phyloP scores from a whole-genome alignment of 2,797 vertebrate genomes.

The Melanogrammus aeglefinus region DNA sequence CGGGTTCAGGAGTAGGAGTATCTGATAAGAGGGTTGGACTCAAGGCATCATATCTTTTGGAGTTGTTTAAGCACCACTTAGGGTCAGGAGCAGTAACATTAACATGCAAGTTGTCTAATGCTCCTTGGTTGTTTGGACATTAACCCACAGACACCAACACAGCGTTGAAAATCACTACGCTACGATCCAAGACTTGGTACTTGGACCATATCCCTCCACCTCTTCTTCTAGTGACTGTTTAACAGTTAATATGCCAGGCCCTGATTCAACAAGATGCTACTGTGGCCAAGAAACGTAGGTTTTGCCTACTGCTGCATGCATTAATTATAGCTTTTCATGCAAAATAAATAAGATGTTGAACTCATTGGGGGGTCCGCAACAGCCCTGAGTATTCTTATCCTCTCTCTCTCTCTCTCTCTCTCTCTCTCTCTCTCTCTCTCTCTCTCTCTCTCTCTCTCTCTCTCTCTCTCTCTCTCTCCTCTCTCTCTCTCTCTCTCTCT shows the following conservation, averaged over 20 bases:
- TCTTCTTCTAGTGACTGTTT: slow-evolving; percentile 45
- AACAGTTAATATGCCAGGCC: slow-evolving; percentile 38
- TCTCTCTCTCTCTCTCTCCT: not conserved
- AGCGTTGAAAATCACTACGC: slow-evolving; percentile 43
- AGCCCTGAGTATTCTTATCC: slow-evolving; percentile 27
- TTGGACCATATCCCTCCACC: slow-evolving; percentile 33
- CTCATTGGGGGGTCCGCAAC: slow-evolving; percentile 46
- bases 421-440: slow-evolving; percentile 9
- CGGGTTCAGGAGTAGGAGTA: too few relatives aligned
- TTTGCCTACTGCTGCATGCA: slow-evolving; percentile 54
- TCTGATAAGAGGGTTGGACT: not conserved
- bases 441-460: not conserved
- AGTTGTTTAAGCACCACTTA: too few relatives aligned
- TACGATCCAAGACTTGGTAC: slow-evolving; percentile 37
- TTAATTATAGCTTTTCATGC: slow-evolving; percentile 66
- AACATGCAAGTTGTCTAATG: not conserved
- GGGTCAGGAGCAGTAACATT: not conserved
- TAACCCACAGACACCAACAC: slow-evolving; percentile 41
- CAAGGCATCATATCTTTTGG: not conserved
- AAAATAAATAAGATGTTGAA: slow-evolving; percentile 66
- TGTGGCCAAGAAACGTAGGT: slow-evolving; percentile 47
- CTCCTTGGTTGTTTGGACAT: slow-evolving; percentile 3
- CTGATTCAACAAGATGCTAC: slow-evolving; percentile 34
- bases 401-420: slow-evolving; percentile 34
- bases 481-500: slow-evolving; percentile 33